Evolutionary conservation across 2,888 invertebrate genomes (phyloP).

Genomic region (Agrochola macilenta): DNA sequence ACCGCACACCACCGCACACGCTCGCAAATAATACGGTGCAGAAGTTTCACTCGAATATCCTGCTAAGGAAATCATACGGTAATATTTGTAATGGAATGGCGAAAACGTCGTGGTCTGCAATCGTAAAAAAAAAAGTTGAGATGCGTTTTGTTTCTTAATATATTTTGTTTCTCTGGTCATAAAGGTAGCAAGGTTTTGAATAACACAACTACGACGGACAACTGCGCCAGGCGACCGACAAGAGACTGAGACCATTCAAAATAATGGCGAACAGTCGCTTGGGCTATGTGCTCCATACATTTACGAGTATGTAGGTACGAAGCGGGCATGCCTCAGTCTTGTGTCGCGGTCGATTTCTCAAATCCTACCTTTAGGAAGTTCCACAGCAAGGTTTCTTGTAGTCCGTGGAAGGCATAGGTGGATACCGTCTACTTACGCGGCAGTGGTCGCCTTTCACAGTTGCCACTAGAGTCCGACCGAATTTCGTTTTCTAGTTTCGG

Average conservation of each 20-base stretch:
- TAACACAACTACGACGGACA: too few species aligned
- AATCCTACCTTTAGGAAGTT: neutral
- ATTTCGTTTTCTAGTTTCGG: neutral
- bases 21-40: neutral
- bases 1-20: too few species aligned
- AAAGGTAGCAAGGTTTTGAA: neutral
- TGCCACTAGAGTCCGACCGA: neutral
- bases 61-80: constrained; percentile 15
- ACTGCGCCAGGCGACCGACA: neutral
- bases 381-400: neutral
- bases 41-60: neutral
- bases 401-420: neutral
- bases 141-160: neutral
- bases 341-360: neutral
- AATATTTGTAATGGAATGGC: neutral
- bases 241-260: neutral
- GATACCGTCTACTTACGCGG: neutral
- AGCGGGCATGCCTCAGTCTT: neutral
- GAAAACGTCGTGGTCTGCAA: neutral
- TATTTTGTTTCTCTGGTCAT: neutral
- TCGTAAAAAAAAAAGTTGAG: neutral
- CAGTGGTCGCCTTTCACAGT: neutral
- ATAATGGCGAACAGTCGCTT: neutral
- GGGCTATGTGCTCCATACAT: neutral
- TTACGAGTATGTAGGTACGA: too few species aligned